Evolutionary conservation across 2,797 vertebrate species (phyloP).

Genomic region (Podargus strigoides): DNA sequence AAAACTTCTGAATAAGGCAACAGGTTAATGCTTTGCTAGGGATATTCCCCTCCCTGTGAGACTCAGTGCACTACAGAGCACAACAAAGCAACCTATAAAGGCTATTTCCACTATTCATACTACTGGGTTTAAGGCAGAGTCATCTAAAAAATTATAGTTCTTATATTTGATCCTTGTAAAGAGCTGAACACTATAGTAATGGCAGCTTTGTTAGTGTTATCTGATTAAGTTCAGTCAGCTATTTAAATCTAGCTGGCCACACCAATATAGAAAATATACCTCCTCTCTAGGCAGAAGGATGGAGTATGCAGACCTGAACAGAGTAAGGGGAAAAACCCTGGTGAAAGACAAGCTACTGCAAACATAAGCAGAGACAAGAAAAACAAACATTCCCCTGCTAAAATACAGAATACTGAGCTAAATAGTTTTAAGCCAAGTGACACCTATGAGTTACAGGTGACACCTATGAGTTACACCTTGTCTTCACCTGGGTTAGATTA

Average conservation of each 20-base stretch:
- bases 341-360: not conserved
- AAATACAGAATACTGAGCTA: not conserved
- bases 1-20: not conserved
- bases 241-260: not conserved
- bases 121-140: not conserved
- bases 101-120: not conserved
- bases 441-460: not conserved
- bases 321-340: not conserved
- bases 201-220: not conserved
- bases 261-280: accelerated
- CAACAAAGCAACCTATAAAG: not conserved
- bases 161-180: not conserved
- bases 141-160: not conserved
- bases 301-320: not conserved
- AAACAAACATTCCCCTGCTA: not conserved
- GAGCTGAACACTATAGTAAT: not conserved
- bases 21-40: not conserved
- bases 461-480: not conserved
- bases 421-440: not conserved
- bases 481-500: not conserved
- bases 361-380: not conserved
- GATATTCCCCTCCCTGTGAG: not conserved
- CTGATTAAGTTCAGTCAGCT: not conserved
- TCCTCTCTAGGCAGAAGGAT: not conserved
- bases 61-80: not conserved